Evolutionary conservation across 2,888 invertebrate genomes (phyloP), one percentile per base, ranked within the genome.

Genomic region (Micropterix aruncella): DNA sequence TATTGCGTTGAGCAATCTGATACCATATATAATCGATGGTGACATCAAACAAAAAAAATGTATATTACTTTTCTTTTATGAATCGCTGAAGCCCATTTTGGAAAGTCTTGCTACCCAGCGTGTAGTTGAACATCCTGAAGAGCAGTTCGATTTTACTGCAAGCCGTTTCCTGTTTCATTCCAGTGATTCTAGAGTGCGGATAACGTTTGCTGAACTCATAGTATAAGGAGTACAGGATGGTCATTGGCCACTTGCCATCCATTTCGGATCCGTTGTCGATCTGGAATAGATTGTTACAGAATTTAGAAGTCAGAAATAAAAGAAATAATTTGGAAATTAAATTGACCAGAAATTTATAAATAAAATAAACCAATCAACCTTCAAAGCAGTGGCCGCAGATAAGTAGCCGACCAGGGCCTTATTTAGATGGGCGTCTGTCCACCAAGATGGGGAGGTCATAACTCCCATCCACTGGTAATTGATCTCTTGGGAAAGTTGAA

Each of bases 121-220:
- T 88, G 53, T 83, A 83, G 57, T 89, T 84, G 56, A 95, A 77
- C 93, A 94, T 95, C 18, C 93, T 73, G 60, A 95, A 86, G 7
- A 93, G 69, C 27, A 87, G 61, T 56, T 85, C 85, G 2, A 81
- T 83, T 65, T 86, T 85, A 2, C 80, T 79, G 19, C 80, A 80
- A 1, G 77, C 74, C 0, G 83, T 83, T 58, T 86, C 85, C 52
- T 80, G 78, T 55, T 79, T 79, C 64, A 81, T 80, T 36, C 82
- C 84, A 1, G 82, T 83, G 49, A 80, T 83, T 46, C 83, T 75
- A 0, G 84, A 84, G 62, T 85, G 83, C 0, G 86, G 85, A 57
- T 81, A 81, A 1, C 83, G 68, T 56, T 85, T 85, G 55, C 84
- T 83, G 56, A 83, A 83, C 62, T 86, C 86, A 54, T 86, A 86